phyloP scores from a whole-genome alignment of 2,113 vertebrate species.

The Lophura nycthemera region DNA sequence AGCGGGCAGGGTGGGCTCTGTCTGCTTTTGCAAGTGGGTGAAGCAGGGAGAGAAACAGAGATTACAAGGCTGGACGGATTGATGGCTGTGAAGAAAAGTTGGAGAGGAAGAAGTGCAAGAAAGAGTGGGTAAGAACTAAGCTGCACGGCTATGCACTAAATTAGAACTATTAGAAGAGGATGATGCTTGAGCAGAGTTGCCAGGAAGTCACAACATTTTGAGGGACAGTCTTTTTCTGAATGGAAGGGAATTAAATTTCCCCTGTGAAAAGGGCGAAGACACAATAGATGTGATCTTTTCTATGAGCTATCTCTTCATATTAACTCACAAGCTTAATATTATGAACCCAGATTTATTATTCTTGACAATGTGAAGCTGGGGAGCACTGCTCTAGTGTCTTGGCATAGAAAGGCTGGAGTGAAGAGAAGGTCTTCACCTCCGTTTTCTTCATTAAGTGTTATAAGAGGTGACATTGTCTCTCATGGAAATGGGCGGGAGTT shows the following conservation, averaged over 20 bases:
- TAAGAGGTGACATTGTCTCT: not conserved
- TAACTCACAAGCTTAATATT: not conserved
- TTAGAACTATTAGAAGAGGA: not conserved
- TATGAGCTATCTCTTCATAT: not conserved
- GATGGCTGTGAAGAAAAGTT: not conserved
- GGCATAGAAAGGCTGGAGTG: not conserved
- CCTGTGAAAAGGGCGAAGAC: not conserved
- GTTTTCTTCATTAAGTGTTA: not conserved
- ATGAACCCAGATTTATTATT: not conserved
- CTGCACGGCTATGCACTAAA: not conserved
- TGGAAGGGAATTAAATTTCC: not conserved
- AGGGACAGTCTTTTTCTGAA: not conserved
- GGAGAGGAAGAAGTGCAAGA: not conserved
- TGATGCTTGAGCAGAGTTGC: not conserved
- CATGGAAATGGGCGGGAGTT: not conserved
- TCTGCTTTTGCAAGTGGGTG: rapidly evolving
- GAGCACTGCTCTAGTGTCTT: not conserved
- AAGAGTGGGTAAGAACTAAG: not conserved
- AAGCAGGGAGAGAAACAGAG: not conserved
- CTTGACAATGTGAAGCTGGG: not conserved
- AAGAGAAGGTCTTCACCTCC: not conserved
- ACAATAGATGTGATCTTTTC: not conserved
- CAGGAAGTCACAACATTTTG: not conserved
- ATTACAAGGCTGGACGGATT: rapidly evolving
- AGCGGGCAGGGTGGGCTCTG: rapidly evolving